Base-by-base conservation (phyloP, 2,888 invertebrate species). In the Acronicta psi region DNA sequence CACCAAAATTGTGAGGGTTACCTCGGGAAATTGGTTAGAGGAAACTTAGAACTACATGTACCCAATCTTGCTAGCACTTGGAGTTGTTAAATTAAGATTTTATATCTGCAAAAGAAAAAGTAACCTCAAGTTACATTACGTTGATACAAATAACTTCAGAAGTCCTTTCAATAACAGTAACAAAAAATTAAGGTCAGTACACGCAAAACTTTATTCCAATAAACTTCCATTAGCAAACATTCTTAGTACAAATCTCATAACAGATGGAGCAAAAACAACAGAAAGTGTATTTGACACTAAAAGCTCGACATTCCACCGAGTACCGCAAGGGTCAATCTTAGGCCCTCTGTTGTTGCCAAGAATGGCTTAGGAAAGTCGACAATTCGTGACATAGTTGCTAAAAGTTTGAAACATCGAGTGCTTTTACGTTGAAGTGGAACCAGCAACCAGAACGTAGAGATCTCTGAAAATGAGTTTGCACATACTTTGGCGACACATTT, bases 401-500 rank as follows among this genome's bases (percentile, higher is more conserved):
- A 90, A 92, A 93, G 89, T 92, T 92, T 87, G 86, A 88, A 89
- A 88, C 87, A 91, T 91, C 87, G 89, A 92, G 87, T 83, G 90
- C 91, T 92, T 92, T 91, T 84, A 88, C 85, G 86, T 84, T 86
- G 72, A 83, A 88, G 86, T 80, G 66, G 80, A 80, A 69, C 71
- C 54, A 52, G 66, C 73, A 68, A 76, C 91, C 89, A 87, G 74
- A 51, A 77, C 70, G 70, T 49, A 53, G 57, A 61, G 81, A 79
- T 55, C 78, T 69, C 60, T 75, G 76, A 63, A 60, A 62, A 67
- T 65, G 45, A 59, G 51, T 63, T 47, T 50, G 44, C 52, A 51
- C 65, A 57, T 49, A 60, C 38, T 50, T 66, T 56, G 38, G 43
- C 18, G 18, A 17, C n/a, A 47, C 61, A 58, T 73, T 75, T 73